Conservation (phyloP, 1,140 invertebrate species). For the Bombus terrestris region DNA sequence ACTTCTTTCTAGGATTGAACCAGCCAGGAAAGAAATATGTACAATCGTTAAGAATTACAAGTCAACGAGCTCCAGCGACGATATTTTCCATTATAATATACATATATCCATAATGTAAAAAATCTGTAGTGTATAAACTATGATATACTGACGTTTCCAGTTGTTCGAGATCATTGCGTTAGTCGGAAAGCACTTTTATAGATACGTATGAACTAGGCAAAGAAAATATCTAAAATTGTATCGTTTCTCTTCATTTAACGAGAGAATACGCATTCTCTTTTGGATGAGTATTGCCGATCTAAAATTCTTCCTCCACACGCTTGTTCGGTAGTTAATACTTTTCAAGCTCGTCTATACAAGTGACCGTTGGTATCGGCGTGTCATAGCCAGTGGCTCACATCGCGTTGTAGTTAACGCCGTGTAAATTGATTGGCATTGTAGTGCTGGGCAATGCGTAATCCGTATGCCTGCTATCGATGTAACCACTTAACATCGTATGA, state of each 20-base stretch:
- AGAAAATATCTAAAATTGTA: conserved; percentile 33
- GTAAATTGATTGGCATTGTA: conserved; percentile 86
- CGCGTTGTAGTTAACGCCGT: conserved; percentile 88
- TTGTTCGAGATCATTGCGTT: not conserved
- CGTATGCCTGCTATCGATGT: conserved; percentile 76
- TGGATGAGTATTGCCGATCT: not conserved
- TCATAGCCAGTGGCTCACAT: conserved; percentile 83
- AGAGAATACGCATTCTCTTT: no score
- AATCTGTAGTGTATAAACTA: conserved; percentile 21
- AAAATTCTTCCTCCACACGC: not conserved
- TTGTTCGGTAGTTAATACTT: conserved; percentile 39
- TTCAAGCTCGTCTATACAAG: conserved; percentile 68
- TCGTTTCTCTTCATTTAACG: conserved; percentile 6
- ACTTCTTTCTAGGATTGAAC: no score
- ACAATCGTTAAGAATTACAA: not conserved
- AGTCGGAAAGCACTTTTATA: conserved; percentile 16
- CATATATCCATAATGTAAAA: conserved; percentile 23
- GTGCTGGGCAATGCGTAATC: conserved; percentile 80
- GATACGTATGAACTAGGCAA: conserved; percentile 26
- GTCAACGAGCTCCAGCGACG: not conserved
- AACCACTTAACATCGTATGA: conserved; percentile 76
- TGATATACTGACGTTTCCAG: not conserved
- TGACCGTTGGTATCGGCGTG: conserved; percentile 1
- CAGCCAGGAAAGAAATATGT: not conserved
- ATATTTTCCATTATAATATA: not conserved